Percentiles rank a stretch among this genome's conserved stretches.
phyloP scores from a whole-genome alignment of 1,140 invertebrate genomes.

The Drosophila ficusphila region DNA sequence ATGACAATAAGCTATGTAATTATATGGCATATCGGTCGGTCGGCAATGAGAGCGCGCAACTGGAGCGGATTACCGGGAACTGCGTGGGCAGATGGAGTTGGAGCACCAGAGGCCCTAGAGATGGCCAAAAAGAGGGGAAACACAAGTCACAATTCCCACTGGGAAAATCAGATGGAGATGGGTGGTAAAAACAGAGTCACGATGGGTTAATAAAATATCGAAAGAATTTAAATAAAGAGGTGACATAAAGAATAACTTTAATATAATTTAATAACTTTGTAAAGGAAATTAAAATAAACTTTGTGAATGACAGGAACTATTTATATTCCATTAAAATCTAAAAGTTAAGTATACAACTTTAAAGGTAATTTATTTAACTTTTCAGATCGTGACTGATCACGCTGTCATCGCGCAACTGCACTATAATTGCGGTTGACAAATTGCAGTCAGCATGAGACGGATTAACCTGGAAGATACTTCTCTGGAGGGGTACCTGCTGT shows the following conservation, averaged over 20 bases:
- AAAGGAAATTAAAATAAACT: no score
- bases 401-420: conserved; percentile 32
- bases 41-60: conserved; percentile 54
- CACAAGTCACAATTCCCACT: not conserved
- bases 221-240: no score
- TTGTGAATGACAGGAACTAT: no score
- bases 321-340: no score
- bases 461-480: conserved; percentile 50
- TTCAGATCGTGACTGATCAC: no score
- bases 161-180: conserved; percentile 20
- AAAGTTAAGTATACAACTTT: no score
- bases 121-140: not conserved
- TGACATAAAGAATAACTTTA: no score
- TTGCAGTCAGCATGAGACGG: conserved; percentile 77
- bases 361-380: no score
- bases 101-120: conserved; percentile 25
- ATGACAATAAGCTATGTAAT: conserved; percentile 82
- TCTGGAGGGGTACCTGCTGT: conserved; percentile 20
- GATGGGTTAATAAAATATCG: no score
- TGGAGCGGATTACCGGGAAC: conserved; percentile 70
- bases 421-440: conserved; percentile 76
- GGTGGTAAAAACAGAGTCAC: not conserved
- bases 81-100: conserved; percentile 55
- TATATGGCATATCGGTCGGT: conserved; percentile 68
- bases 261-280: no score